Percentiles rank a stretch among this genome's conserved stretches.
Conservation (phyloP, 2,113 vertebrate genomes). For the Bubo bubo region DNA sequence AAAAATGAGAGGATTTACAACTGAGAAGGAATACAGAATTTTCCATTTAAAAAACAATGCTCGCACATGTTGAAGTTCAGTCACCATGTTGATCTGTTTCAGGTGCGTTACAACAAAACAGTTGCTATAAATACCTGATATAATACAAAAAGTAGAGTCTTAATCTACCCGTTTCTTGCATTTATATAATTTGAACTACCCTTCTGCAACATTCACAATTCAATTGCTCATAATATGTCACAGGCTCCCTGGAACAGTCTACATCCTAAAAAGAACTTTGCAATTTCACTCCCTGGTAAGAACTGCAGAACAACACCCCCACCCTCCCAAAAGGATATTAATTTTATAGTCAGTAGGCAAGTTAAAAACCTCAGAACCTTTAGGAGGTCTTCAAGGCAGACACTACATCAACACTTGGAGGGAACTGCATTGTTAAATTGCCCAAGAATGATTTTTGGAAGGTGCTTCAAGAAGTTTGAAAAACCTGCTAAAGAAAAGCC, state of each 20-base stretch:
- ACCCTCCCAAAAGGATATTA: background rate
- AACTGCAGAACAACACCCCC: background rate
- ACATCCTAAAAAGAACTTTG: background rate
- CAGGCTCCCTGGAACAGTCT: background rate
- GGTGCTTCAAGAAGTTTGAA: background rate
- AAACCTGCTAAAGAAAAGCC: background rate
- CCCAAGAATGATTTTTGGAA: background rate
- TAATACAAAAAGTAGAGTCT: background rate
- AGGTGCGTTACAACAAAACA: background rate
- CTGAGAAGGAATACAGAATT: background rate
- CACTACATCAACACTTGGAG: background rate
- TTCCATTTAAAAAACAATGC: background rate
- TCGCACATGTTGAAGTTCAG: background rate
- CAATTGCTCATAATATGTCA: background rate
- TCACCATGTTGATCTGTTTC: background rate
- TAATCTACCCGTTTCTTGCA: background rate
- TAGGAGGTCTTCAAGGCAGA: background rate
- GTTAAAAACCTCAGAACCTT: background rate
- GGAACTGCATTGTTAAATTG: background rate
- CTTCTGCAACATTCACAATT: background rate
- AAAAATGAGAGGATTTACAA: conserved; percentile 25
- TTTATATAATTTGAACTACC: background rate
- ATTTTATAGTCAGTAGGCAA: background rate
- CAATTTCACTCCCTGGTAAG: background rate
- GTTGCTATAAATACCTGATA: background rate